Conservation (phyloP, 2,113 vertebrate species). For the Cyanistes caeruleus region DNA sequence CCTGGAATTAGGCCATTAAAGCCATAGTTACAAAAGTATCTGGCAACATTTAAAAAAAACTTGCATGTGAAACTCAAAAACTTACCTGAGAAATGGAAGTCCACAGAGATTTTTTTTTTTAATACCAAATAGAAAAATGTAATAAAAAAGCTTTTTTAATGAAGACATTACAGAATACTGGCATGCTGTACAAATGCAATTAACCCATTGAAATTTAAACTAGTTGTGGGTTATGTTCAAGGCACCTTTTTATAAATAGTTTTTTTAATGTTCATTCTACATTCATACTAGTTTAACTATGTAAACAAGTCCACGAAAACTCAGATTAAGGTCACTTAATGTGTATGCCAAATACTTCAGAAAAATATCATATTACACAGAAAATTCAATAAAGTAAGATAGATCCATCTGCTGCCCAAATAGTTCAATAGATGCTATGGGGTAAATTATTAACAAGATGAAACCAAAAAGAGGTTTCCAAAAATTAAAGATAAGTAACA, state of each 20-base stretch:
- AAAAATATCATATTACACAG: neutral
- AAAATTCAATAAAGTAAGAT: slow-evolving; percentile 16
- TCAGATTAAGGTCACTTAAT: slow-evolving; percentile 44
- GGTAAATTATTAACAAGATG: slow-evolving; percentile 29
- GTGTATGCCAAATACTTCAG: neutral
- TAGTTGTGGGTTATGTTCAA: neutral
- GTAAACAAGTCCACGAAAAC: slow-evolving; percentile 24
- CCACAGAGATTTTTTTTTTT: neutral
- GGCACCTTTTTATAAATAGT: neutral
- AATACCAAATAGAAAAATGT: neutral
- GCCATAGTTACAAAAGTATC: neutral
- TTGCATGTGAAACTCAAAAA: neutral
- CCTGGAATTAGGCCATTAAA: neutral
- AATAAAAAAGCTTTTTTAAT: neutral
- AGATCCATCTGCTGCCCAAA: neutral
- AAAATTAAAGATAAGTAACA: slow-evolving; percentile 34
- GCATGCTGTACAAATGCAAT: neutral
- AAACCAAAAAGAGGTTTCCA: neutral
- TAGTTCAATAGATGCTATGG: neutral
- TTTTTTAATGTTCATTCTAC: neutral
- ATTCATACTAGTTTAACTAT: slow-evolving; percentile 8
- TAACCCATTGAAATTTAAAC: neutral
- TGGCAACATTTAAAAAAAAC: neutral
- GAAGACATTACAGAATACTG: slow-evolving; percentile 36
- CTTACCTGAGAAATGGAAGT: slow-evolving; percentile 50